Evolutionary conservation across 2,888 invertebrate genomes (phyloP).

Genomic region (Scrobipalpa costella): DNA sequence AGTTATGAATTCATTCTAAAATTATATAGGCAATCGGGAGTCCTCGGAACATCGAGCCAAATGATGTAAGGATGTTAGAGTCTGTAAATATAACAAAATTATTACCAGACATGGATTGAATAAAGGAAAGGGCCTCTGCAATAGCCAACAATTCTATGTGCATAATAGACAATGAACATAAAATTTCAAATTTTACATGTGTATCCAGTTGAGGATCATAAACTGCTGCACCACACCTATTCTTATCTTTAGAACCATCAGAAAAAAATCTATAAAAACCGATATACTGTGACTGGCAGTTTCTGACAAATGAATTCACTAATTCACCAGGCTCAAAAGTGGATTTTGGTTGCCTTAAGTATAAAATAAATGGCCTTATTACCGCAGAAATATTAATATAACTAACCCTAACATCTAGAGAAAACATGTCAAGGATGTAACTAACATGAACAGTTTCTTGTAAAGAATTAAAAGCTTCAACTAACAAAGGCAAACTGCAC

Average conservation of each 20-base stretch:
- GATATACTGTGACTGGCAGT: neutral
- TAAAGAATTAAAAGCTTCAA: neutral
- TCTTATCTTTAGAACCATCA: neutral
- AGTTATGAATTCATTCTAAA: neutral
- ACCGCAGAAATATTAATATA: neutral
- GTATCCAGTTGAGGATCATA: neutral
- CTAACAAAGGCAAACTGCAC: no score
- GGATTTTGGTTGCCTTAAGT: neutral
- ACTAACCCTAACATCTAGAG: conserved; percentile 13
- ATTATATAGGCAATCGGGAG: neutral
- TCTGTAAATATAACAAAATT: conserved; percentile 5
- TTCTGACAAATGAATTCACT: neutral
- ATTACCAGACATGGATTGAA: neutral
- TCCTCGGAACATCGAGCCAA: conserved; percentile 7
- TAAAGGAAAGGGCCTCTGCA: neutral
- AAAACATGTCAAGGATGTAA: conserved; percentile 11
- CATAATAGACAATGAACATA: neutral
- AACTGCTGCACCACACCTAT: neutral
- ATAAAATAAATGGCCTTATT: neutral
- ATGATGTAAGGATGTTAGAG: neutral
- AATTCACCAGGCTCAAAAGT: neutral
- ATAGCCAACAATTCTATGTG: conserved; percentile 5
- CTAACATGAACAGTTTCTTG: no score
- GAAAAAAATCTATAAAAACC: conserved; percentile 3
- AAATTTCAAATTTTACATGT: neutral